phyloP scores from a whole-genome alignment of 23 tunicate genomes.

The Trididemnum clinides region DNA sequence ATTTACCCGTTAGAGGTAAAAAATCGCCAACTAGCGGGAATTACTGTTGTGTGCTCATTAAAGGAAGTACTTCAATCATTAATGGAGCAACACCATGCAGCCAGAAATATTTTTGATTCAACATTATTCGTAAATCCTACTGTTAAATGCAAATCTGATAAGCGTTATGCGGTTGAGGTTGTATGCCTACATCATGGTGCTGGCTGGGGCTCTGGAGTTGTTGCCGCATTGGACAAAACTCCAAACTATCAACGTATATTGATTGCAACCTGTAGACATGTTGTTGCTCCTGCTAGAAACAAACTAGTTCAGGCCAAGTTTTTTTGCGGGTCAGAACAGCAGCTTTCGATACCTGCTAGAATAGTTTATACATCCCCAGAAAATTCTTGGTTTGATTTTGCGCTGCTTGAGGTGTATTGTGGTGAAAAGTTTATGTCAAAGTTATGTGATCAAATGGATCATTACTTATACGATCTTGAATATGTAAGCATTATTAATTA shows the following conservation, averaged over 20 bases:
- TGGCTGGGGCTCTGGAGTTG: slow-evolving; percentile 78
- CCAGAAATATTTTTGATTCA: no score
- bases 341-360: not conserved
- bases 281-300: slow-evolving; percentile 34
- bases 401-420: slow-evolving; percentile 30
- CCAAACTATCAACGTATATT: not conserved
- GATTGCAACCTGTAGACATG: slow-evolving; percentile 63
- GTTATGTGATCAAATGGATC: not conserved
- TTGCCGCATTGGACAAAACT: slow-evolving; percentile 2
- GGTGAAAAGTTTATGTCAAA: not conserved
- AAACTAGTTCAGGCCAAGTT: not conserved
- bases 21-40: slow-evolving; percentile 44
- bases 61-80: slow-evolving; percentile 31
- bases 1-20: slow-evolving; percentile 46
- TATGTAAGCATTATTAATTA: not conserved
- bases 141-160: no score
- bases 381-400: slow-evolving; percentile 58
- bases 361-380: not conserved
- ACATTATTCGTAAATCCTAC: no score
- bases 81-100: not conserved
- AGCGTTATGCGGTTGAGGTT: no score
- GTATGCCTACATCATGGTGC: slow-evolving; percentile 28
- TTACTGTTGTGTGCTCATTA: slow-evolving; percentile 41
- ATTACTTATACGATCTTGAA: not conserved
- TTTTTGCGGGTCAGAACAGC: not conserved